Evolutionary conservation across 2,113 vertebrate species (phyloP), one percentile per base, ranked within the genome.

Genomic region (Catharus minimus): DNA sequence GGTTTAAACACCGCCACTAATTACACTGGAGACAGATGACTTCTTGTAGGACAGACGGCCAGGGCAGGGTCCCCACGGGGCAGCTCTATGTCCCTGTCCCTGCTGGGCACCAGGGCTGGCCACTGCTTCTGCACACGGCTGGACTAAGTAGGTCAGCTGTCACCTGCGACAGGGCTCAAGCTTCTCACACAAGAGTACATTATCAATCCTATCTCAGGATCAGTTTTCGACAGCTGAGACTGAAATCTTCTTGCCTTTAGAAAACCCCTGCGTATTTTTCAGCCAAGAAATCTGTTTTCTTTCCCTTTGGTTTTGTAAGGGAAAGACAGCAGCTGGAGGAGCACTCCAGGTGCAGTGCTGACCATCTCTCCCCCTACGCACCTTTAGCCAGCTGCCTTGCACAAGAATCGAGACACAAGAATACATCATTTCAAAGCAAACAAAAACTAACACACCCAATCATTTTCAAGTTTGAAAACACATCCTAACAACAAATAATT

Each of bases 191-290:
- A 50, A 62, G 66, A 94, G 53, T n/a, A 86, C 39, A 4, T 83
- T 91, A 93, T 68, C 92, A 69, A 27, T 20, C 7, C 49, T 53
- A 91, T 88, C 83, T 67, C 78, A 62, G 84, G 88, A 96, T 97
- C 96, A 78, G 93, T 76, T 98, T 97, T 92, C 86, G 2, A 95
- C 95, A 98, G 96, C 97, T 97, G 95, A 95, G 79, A 73, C 91
- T 86, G 89, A 95, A 97, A 95, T 73, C 53, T 58, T 87, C 80
- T 83, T 93, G 86, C 92, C 93, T 95, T 82, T 52, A 85, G 90
- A 82, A 94, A 94, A 71, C n/a, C 9, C 8, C 30, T 11, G 36
- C 15, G 26, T 78, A 67, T 85, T 88, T 93, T 94, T 94, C 33
- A 18, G 60, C 52, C 22, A 78, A 94, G 89, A 94, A 89, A 71